phyloP scores from a whole-genome alignment of 1,140 invertebrate genomes.

The Papilio glaucus region DNA sequence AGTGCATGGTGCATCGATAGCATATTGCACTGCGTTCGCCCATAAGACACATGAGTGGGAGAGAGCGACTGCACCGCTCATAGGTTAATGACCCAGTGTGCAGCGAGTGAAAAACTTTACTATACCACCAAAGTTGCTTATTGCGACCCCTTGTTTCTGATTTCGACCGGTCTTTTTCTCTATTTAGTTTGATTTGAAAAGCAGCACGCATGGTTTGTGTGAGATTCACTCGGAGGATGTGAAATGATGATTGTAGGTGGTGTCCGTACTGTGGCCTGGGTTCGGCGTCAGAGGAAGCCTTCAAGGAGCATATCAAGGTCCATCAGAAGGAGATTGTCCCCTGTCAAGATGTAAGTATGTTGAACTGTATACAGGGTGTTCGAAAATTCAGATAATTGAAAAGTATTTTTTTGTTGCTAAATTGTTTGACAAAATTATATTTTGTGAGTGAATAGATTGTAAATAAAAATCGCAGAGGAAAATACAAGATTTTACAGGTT shows the following conservation, averaged over 20 bases:
- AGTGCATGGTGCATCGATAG: no score
- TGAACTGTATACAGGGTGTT: neutral
- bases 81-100: no score
- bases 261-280: constrained; percentile 54
- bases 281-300: constrained; percentile 38
- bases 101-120: no score
- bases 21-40: no score
- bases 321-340: constrained; percentile 46
- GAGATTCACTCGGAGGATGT: neutral
- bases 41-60: no score
- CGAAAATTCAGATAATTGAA: neutral
- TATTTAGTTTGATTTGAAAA: neutral
- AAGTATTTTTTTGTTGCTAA: neutral
- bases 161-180: no score
- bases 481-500: no score
- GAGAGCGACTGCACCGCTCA: no score
- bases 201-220: neutral
- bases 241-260: constrained; percentile 42
- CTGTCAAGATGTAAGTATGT: constrained; percentile 54
- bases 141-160: no score
- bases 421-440: neutral
- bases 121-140: no score
- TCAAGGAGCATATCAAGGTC: constrained; percentile 49
- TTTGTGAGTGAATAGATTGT: no score
- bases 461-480: no score